These are phyloP conservation scores for Enteromius fasciolatus DNA, from an alignment of 2,797 vertebrate species.

Conservation along the genomic window DNA sequence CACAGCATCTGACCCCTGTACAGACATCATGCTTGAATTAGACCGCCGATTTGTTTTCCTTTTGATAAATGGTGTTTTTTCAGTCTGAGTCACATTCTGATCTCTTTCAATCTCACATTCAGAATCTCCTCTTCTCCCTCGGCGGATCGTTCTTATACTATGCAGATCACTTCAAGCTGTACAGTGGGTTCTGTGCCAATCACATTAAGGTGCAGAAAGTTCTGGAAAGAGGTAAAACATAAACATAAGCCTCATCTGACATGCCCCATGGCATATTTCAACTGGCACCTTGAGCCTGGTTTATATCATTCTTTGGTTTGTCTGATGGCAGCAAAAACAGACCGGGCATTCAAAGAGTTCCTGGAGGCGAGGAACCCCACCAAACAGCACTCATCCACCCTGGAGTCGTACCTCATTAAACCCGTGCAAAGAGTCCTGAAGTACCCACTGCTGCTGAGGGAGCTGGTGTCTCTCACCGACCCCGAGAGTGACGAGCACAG, in stretches of 20 bases:
- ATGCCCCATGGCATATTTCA: not conserved
- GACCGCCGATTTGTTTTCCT: not conserved
- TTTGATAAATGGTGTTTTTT: slow-evolving; percentile 10
- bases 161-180: slow-evolving; percentile 96
- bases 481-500: slow-evolving; percentile 88
- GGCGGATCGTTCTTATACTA: slow-evolving; percentile 96
- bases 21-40: not conserved
- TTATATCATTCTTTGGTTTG: not conserved
- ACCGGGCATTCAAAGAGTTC: slow-evolving; percentile 89
- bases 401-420: slow-evolving; percentile 97
- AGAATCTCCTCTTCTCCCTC: slow-evolving; percentile 91
- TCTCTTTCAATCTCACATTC: slow-evolving; percentile 46
- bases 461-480: slow-evolving; percentile 90
- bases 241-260: not conserved
- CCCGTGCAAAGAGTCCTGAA: slow-evolving; percentile 95
- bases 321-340: slow-evolving; percentile 84
- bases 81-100: not conserved
- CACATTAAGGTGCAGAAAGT: slow-evolving; percentile 97
- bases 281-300: not conserved
- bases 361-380: slow-evolving; percentile 90
- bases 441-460: slow-evolving; percentile 90
- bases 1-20: not conserved
- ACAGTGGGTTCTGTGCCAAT: slow-evolving; percentile 96
- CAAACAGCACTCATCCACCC: slow-evolving; percentile 92
- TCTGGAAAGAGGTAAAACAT: slow-evolving; percentile 87